Conservation (phyloP, 2,888 invertebrate species). For the Nysson spinosus region DNA sequence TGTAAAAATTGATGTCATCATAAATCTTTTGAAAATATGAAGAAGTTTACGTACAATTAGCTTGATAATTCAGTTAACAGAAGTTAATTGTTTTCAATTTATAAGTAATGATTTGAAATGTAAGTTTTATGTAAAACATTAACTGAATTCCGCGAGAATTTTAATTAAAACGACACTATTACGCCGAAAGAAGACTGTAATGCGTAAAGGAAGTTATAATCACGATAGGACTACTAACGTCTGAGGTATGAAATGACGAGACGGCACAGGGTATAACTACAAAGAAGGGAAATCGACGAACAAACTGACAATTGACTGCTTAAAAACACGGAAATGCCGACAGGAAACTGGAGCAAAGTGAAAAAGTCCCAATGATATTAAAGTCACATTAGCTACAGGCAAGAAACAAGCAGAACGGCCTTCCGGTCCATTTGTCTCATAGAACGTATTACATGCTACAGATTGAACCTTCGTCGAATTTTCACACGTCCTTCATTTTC, state of each 20-base stretch:
- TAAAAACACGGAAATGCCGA: conserved; percentile 34
- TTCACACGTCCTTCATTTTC: conserved; percentile 14
- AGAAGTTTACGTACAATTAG: no score
- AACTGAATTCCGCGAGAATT: no score
- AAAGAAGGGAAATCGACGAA: conserved; percentile 23
- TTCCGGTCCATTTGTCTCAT: conserved; percentile 43
- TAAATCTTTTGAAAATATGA: no score
- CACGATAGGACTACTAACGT: neutral
- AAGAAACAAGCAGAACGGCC: conserved; percentile 27
- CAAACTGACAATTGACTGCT: conserved; percentile 35
- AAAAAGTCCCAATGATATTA: conserved; percentile 60
- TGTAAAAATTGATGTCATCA: no score
- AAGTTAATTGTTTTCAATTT: no score
- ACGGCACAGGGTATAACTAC: conserved; percentile 11
- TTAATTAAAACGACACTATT: no score
- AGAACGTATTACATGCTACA: conserved; percentile 17
- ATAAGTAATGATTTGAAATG: no score
- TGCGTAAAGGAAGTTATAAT: neutral
- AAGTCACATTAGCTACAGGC: conserved; percentile 61
- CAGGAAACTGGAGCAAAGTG: conserved; percentile 50
- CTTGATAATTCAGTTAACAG: no score
- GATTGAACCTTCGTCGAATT: conserved; percentile 10
- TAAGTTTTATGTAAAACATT: no score
- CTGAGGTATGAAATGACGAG: conserved; percentile 1
- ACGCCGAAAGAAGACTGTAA: neutral